Evolutionary conservation across 2,888 invertebrate genomes (phyloP).

Genomic region (Calliscelio sp.): DNA sequence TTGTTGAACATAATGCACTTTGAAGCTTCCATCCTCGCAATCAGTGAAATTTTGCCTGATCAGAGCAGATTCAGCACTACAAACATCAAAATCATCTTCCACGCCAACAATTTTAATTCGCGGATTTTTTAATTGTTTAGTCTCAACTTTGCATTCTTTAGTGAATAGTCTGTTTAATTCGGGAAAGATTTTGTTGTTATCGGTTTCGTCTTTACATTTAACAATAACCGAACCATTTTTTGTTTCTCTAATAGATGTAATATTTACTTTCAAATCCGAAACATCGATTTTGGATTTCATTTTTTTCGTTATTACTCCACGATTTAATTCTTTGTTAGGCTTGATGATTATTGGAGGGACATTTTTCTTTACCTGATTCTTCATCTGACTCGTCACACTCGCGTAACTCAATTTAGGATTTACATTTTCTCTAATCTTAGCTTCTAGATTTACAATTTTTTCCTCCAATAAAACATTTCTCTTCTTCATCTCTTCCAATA

Average conservation of each 20-base stretch:
- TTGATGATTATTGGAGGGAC: slow-evolving; percentile 5
- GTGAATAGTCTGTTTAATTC: neutral
- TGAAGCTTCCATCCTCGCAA: too few relatives aligned
- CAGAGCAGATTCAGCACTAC: slow-evolving; percentile 5
- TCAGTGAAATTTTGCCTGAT: slow-evolving; percentile 20
- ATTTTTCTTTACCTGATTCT: neutral
- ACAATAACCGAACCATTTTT: slow-evolving; percentile 10
- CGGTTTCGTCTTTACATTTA: slow-evolving; percentile 14
- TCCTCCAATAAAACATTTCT: slow-evolving; percentile 1
- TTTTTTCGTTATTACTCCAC: neutral
- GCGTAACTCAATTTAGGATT: neutral
- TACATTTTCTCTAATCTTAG: neutral
- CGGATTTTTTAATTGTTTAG: slow-evolving; percentile 16
- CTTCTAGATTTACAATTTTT: neutral
- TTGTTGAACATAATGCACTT: slow-evolving; percentile 8
- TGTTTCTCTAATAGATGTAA: slow-evolving; percentile 23
- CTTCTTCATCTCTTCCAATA: neutral
- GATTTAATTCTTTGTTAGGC: slow-evolving; percentile 2
- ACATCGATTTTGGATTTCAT: slow-evolving; percentile 14
- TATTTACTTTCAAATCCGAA: neutral
- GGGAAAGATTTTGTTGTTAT: neutral
- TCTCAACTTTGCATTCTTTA: slow-evolving; percentile 18
- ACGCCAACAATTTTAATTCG: slow-evolving; percentile 34
- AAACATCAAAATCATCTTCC: neutral
- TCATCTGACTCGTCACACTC: too few relatives aligned